A percentile compares a stretch with the other conserved stretches of the same genome.
Conservation (phyloP, 2,797 vertebrate genomes). For the Eurystomus glaucurus region DNA sequence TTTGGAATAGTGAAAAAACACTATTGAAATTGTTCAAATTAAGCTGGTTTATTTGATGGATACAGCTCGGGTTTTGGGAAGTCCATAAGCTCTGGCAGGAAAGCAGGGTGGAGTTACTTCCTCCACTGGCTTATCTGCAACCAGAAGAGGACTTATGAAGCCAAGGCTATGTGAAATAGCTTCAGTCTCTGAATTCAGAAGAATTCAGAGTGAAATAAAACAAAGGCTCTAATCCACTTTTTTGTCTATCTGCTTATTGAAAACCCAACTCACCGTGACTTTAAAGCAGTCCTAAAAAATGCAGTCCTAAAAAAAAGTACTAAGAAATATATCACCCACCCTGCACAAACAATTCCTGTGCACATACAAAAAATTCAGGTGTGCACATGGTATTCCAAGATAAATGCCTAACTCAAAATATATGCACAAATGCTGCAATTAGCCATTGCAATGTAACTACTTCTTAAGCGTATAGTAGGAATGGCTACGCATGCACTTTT, state of each 20-base stretch:
- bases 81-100: background rate
- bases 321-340: fast-evolving
- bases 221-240: background rate
- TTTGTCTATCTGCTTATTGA: background rate
- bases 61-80: background rate
- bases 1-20: background rate
- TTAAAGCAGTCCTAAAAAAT: background rate
- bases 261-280: background rate
- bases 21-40: background rate
- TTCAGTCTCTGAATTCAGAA: background rate
- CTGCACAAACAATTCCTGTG: background rate
- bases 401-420: background rate
- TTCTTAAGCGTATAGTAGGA: background rate
- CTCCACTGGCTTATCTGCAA: background rate
- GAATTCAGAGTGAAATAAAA: background rate
- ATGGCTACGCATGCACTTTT: background rate
- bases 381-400: background rate
- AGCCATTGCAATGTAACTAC: background rate
- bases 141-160: background rate
- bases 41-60: background rate
- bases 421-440: background rate
- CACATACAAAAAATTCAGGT: background rate
- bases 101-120: conserved; percentile 2
- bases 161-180: background rate
- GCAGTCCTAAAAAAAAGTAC: background rate